Conservation (phyloP, 2,888 invertebrate genomes). For the Tetranychus piercei region DNA sequence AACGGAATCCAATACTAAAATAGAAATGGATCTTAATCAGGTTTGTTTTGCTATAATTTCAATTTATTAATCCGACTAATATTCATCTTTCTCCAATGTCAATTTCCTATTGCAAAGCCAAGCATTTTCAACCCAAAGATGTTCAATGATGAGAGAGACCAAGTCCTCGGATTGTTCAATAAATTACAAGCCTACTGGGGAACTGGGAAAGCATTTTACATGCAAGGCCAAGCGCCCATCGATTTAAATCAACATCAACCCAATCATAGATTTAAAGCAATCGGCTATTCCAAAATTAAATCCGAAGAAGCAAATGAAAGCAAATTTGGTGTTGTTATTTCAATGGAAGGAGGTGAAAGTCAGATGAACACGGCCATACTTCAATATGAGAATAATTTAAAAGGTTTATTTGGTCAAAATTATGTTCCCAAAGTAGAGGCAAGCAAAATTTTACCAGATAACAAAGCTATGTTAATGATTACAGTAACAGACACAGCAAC, state of each 20-base stretch:
- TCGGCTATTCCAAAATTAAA: conserved; percentile 21
- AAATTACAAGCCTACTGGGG: conserved; percentile 77
- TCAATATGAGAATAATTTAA: conserved; percentile 21
- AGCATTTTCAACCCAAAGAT: conserved; percentile 35
- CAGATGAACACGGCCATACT: conserved; percentile 41
- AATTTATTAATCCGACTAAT: no score
- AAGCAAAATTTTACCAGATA: conserved; percentile 20
- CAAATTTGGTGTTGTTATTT: conserved; percentile 19
- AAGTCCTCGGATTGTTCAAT: conserved; percentile 82
- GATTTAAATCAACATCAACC: conserved; percentile 73
- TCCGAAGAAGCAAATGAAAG: conserved; percentile 12
- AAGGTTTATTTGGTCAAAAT: conserved; percentile 14
- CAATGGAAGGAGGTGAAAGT: conserved; percentile 37
- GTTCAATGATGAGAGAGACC: conserved; percentile 82
- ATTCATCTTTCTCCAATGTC: no score
- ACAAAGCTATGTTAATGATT: conserved; percentile 19
- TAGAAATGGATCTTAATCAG: no score
- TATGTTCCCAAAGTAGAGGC: conserved; percentile 20
- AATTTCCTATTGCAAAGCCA: neutral
- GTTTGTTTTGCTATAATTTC: no score
- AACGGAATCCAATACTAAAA: no score
- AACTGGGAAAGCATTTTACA: conserved; percentile 57
- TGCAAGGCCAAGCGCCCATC: conserved; percentile 50
- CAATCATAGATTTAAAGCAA: conserved; percentile 41
- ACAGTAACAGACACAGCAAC: conserved; percentile 19